Evolutionary conservation across 2,797 vertebrate genomes (phyloP).

Genomic region (Urosaurus nigricauda): DNA sequence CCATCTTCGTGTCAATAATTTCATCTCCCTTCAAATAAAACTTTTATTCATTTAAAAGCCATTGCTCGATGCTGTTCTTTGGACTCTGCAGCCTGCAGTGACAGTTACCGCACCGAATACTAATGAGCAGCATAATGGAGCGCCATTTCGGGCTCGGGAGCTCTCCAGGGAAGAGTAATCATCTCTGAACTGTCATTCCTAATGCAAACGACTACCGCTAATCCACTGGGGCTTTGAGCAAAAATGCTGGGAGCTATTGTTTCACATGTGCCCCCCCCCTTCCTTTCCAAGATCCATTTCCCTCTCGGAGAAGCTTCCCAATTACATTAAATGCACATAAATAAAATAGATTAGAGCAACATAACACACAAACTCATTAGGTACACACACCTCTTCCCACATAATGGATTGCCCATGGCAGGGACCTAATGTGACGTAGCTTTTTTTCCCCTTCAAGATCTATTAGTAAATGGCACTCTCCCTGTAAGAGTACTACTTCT

Average conservation of each 20-base stretch:
- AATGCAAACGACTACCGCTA: constrained; percentile 61
- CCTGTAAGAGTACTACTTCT: constrained; percentile 20
- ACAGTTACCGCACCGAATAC: constrained; percentile 60
- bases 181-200: constrained; percentile 64
- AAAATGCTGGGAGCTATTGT: constrained; percentile 59
- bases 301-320: constrained; percentile 50
- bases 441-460: constrained; percentile 14
- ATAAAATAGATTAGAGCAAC: constrained; percentile 42
- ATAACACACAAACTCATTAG: constrained; percentile 42
- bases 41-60: constrained; percentile 66
- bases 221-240: constrained; percentile 52
- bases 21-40: constrained; percentile 56
- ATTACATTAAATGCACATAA: constrained; percentile 55
- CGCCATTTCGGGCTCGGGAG: constrained; percentile 62
- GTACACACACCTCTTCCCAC: constrained; percentile 33
- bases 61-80: constrained; percentile 55
- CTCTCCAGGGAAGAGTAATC: constrained; percentile 70
- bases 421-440: constrained; percentile 10
- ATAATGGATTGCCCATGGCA: constrained; percentile 43
- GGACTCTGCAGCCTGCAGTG: constrained; percentile 52
- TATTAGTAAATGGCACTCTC: constrained; percentile 17
- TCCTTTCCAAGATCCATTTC: constrained; percentile 48
- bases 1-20: constrained; percentile 55
- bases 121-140: constrained; percentile 71
- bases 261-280: constrained; percentile 46